Evolutionary conservation across 2,797 vertebrate species (phyloP).

Genomic region (Oryzias sinensis): DNA sequence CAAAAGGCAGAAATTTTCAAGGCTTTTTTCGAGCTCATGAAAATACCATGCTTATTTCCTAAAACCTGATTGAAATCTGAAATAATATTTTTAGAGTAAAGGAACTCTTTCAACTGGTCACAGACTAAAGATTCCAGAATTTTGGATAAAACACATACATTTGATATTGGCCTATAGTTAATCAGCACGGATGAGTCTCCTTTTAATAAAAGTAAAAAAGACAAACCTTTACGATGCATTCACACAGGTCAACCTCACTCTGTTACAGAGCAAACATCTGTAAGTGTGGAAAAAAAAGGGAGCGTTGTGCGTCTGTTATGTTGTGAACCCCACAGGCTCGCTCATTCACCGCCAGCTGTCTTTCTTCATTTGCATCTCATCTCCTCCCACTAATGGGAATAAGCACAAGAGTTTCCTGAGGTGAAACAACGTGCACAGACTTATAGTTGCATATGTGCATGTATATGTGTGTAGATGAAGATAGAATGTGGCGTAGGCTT

Average conservation of each 20-base stretch:
- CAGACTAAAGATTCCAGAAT: too few relatives aligned
- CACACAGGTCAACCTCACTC: background rate
- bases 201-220: too few relatives aligned
- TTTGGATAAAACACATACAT: too few relatives aligned
- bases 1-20: too few relatives aligned
- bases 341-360: conserved; percentile 93
- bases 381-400: conserved; percentile 94
- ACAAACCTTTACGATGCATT: too few relatives aligned
- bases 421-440: conserved; percentile 83
- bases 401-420: conserved; percentile 97
- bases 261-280: conserved; percentile 20
- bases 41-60: too few relatives aligned
- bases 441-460: conserved; percentile 23
- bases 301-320: conserved; percentile 57
- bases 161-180: too few relatives aligned
- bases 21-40: too few relatives aligned
- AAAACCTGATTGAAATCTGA: too few relatives aligned
- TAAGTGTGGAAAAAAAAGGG: conserved; percentile 11
- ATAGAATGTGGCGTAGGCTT: conserved; percentile 13
- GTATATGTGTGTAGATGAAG: conserved; percentile 15
- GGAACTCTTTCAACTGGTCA: too few relatives aligned
- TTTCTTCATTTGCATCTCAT: conserved; percentile 95
- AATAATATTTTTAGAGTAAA: too few relatives aligned
- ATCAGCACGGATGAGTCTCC: too few relatives aligned
- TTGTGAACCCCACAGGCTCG: conserved; percentile 72